Evolutionary conservation across 2,113 vertebrate genomes (phyloP).

Genomic region (Loxodonta africana): DNA sequence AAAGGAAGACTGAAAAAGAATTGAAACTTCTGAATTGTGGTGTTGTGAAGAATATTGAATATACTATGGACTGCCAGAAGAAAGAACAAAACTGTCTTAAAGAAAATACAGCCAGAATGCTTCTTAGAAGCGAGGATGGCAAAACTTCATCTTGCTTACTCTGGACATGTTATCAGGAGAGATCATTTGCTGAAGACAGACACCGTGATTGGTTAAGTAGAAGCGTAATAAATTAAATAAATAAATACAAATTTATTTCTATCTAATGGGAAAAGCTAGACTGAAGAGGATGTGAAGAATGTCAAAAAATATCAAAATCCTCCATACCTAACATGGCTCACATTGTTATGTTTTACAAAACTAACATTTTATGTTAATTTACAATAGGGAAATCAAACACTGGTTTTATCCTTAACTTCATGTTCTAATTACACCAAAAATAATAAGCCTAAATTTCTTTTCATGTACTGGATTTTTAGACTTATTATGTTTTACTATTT

Average conservation of each 20-base stretch:
- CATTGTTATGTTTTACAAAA: background rate
- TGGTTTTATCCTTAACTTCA: constrained; percentile 76
- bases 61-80: too few relatives aligned
- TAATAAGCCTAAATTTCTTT: background rate
- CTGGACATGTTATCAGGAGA: too few relatives aligned
- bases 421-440: background rate
- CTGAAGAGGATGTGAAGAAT: background rate
- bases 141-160: too few relatives aligned
- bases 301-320: background rate
- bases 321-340: background rate
- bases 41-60: too few relatives aligned
- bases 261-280: background rate
- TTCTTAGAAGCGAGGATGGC: too few relatives aligned
- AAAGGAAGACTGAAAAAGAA: too few relatives aligned
- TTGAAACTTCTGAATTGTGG: too few relatives aligned
- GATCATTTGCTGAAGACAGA: too few relatives aligned
- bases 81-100: too few relatives aligned
- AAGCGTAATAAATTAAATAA: background rate
- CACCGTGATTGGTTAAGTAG: too few relatives aligned
- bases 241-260: background rate
- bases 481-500: background rate
- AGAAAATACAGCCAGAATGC: too few relatives aligned
- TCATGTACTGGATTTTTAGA: background rate
- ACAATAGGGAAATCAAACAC: constrained; percentile 68
- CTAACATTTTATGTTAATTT: background rate